These are phyloP conservation scores for Spilogale gracilis DNA, from an alignment of 2,113 vertebrate genomes.

Conservation along the genomic window DNA sequence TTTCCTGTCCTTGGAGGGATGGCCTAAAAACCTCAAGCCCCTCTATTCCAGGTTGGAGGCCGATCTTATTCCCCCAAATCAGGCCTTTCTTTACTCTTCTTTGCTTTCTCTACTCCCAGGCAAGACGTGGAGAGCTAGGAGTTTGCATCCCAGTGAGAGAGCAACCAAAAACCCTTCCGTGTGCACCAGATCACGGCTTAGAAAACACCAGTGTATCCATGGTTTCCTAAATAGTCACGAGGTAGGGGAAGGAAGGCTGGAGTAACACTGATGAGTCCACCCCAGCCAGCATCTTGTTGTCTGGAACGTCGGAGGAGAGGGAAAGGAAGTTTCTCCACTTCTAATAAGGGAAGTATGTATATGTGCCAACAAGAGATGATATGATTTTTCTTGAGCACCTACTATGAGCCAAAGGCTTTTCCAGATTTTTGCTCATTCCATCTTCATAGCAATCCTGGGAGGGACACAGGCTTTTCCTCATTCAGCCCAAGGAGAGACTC, in stretches of 20 bases:
- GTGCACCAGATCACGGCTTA: neutral
- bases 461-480: neutral
- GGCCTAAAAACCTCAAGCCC: neutral
- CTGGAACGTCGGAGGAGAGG: neutral
- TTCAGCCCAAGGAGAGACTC: neutral
- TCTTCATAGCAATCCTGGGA: neutral
- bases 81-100: neutral
- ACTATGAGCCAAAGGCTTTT: neutral
- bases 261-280: neutral
- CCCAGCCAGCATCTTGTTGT: no score
- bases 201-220: neutral
- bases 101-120: neutral
- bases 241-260: neutral
- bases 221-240: neutral
- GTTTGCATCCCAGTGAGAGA: neutral
- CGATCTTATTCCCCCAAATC: neutral
- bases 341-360: neutral
- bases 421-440: neutral
- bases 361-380: neutral
- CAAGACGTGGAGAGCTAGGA: neutral
- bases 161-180: neutral
- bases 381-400: neutral
- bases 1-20: neutral
- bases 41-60: neutral
- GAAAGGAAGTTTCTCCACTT: neutral